Evolutionary conservation across 1,140 invertebrate species (phyloP).

Genomic region (Helicoverpa armigera): DNA sequence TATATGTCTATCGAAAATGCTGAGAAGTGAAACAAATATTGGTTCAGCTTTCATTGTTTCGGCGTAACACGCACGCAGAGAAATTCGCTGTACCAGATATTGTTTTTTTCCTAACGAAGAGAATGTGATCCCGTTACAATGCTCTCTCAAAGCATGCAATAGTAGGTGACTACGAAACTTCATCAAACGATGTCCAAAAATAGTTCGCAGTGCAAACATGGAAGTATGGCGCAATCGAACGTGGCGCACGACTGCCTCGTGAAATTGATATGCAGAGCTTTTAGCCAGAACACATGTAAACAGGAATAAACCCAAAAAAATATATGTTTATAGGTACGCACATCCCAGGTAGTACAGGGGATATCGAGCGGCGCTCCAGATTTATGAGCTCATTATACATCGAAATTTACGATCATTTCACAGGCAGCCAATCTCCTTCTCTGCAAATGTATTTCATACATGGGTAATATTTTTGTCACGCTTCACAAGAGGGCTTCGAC

Average conservation of each 20-base stretch:
- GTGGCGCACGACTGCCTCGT: conserved; percentile 3
- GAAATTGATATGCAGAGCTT: conserved; percentile 24
- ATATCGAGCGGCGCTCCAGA: conserved; percentile 28
- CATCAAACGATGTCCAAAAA: neutral
- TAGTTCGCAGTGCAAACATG: neutral
- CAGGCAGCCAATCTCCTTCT: conserved; percentile 40
- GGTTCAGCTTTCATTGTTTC: no score
- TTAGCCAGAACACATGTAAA: conserved; percentile 5
- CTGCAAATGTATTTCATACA: conserved; percentile 43
- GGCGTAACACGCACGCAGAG: no score
- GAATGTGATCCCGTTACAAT: neutral
- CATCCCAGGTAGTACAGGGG: conserved; percentile 16
- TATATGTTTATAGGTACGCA: conserved; percentile 23
- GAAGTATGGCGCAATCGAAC: conserved; percentile 20
- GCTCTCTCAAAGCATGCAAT: neutral
- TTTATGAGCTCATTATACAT: conserved; percentile 47
- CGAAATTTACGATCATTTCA: conserved; percentile 47
- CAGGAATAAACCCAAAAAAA: conserved; percentile 1
- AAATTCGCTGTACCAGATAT: no score
- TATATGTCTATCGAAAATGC: no score
- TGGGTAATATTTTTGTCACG: conserved; percentile 22
- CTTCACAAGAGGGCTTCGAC: conserved; percentile 3
- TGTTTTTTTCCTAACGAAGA: no score
- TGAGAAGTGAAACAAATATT: no score
- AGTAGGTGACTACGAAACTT: neutral